Percentiles rank a stretch among this genome's conserved stretches.
Evolutionary conservation across 2,797 vertebrate genomes (phyloP).

Genomic region (Gymnocypris eckloni): DNA sequence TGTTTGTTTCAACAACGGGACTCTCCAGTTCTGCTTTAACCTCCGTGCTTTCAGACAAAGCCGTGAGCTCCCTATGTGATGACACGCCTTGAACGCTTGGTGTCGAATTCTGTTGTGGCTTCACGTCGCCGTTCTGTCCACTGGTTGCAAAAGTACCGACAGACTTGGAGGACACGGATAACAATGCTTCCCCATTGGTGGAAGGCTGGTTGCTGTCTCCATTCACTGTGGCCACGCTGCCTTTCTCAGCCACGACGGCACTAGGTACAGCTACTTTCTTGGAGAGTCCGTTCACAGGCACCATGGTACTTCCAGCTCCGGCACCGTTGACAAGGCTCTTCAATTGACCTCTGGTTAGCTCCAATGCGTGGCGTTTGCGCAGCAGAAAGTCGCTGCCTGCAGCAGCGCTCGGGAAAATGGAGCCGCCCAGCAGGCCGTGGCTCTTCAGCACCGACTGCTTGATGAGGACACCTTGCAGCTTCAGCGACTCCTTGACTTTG

Average conservation of each 20-base stretch:
- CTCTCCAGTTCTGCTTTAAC: conserved; percentile 52
- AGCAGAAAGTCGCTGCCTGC: conserved; percentile 84
- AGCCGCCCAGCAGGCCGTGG: conserved; percentile 85
- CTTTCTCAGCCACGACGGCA: conserved; percentile 76
- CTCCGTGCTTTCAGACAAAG: conserved; percentile 50
- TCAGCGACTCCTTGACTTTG: conserved; percentile 88
- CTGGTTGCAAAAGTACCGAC: not conserved
- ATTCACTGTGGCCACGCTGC: conserved; percentile 79
- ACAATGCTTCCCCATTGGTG: conserved; percentile 72
- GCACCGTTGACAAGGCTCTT: conserved; percentile 84
- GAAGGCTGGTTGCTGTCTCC: conserved; percentile 76
- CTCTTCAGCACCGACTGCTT: conserved; percentile 94
- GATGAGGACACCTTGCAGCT: conserved; percentile 94
- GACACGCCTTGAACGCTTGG: conserved; percentile 72
- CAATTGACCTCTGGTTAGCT: conserved; percentile 91
- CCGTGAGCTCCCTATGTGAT: conserved; percentile 64
- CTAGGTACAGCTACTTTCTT: conserved; percentile 89
- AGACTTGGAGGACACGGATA: conserved; percentile 74
- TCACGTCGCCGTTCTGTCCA: conserved; percentile 29
- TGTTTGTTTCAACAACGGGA: conserved; percentile 64
- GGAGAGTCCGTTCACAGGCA: conserved; percentile 93
- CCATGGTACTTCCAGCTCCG: conserved; percentile 84
- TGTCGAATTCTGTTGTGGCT: conserved; percentile 65
- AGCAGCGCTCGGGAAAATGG: conserved; percentile 79
- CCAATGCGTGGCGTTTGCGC: conserved; percentile 89